Evolutionary conservation across 2,797 vertebrate genomes (phyloP).

Genomic region (Pantherophis vulpinus): DNA sequence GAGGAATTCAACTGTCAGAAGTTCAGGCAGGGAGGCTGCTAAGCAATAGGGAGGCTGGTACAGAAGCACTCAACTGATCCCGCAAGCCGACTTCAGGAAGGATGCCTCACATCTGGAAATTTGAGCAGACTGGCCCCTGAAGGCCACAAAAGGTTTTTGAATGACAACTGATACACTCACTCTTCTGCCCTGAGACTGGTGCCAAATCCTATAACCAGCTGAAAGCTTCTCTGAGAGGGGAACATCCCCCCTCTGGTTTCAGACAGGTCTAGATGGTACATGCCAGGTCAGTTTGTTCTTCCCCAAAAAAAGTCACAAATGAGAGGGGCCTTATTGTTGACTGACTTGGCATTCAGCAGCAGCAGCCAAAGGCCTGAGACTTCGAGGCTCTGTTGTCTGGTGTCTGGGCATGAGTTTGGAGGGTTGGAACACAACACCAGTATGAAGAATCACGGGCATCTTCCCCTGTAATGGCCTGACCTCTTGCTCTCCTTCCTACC

Average conservation of each 20-base stretch:
- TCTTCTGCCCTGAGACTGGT: not conserved
- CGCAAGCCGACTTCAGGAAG: not conserved
- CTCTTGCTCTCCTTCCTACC: not conserved
- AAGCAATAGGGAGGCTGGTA: not conserved
- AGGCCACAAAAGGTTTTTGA: not conserved
- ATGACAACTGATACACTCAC: not conserved
- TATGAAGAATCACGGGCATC: not conserved
- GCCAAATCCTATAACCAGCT: not conserved
- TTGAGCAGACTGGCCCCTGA: not conserved
- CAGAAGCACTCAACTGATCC: not conserved
- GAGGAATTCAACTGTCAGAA: not conserved
- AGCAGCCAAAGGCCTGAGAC: not conserved
- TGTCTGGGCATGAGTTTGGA: not conserved
- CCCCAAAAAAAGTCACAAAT: not conserved
- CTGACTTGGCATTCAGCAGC: not conserved
- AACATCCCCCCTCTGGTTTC: not conserved
- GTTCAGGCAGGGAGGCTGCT: not conserved
- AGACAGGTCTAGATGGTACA: not conserved
- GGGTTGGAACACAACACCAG: not conserved
- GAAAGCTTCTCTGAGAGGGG: not conserved
- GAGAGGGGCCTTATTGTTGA: not conserved
- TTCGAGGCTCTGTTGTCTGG: not conserved
- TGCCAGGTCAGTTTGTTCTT: not conserved
- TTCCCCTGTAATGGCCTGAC: not conserved
- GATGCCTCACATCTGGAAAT: not conserved